These are phyloP conservation scores for Rhodinocichla rosea DNA, from an alignment of 2,113 vertebrate species.

Conservation along the genomic window DNA sequence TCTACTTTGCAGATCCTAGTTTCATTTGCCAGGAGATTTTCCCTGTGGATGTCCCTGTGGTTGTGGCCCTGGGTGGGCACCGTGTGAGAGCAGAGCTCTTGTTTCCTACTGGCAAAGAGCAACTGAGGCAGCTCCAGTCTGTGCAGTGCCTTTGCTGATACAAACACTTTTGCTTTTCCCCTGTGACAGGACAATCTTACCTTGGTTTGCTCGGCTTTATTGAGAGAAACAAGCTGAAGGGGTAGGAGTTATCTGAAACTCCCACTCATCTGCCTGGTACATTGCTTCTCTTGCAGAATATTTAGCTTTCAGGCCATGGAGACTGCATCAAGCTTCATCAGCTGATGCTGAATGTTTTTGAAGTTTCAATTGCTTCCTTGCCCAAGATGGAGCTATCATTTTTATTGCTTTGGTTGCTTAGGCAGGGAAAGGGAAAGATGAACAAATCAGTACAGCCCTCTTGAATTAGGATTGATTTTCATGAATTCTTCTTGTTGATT, in stretches of 20 bases:
- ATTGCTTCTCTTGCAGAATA: slow-evolving; percentile 56
- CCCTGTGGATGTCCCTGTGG: no score
- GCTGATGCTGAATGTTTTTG: slow-evolving; percentile 18
- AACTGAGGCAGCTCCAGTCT: not conserved
- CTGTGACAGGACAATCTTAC: not conserved
- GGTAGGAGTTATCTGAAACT: slow-evolving; percentile 42
- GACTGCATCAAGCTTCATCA: slow-evolving; percentile 49
- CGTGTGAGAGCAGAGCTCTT: not conserved
- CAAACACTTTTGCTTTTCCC: not conserved
- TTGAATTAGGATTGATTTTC: slow-evolving; percentile 54
- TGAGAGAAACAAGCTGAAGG: not conserved
- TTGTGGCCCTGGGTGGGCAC: not conserved
- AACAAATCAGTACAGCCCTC: slow-evolving; percentile 36
- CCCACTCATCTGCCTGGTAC: slow-evolving; percentile 8
- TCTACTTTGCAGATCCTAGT: not conserved
- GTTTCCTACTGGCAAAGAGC: not conserved
- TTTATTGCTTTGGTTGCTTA: slow-evolving; percentile 56
- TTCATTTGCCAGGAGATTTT: not conserved
- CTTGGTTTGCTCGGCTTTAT: not conserved
- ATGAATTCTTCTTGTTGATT: slow-evolving; percentile 48
- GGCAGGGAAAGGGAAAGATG: slow-evolving; percentile 4
- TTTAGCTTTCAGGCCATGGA: slow-evolving; percentile 53
- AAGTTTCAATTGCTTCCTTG: slow-evolving; percentile 55
- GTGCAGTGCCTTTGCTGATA: not conserved
- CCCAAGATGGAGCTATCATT: slow-evolving; percentile 26